Base-by-base conservation (phyloP, 2,888 invertebrate species). In the Drosophila buzzatii region DNA sequence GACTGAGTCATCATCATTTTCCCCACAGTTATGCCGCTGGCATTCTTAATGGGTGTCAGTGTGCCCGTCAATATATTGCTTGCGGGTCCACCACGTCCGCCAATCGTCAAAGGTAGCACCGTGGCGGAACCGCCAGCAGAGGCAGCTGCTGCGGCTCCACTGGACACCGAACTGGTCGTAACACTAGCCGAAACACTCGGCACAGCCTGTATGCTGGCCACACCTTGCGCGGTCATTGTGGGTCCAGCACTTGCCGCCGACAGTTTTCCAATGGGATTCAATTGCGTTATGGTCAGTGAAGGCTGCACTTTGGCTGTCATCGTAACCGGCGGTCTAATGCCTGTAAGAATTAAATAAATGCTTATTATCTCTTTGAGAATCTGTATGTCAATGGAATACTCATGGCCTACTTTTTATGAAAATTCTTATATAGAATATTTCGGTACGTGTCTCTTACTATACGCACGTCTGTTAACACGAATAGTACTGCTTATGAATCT, bases 281-380 rank as follows among this genome's bases (percentile, higher is more conserved):
- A 67, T 53, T 93, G 93, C 0, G 93, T 93, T 3, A 93, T 93
- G 1, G 93, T 93, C 41, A 93, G 73, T 18, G 93, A 93, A 0
- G 93, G 92, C 75, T 93, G 93, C 7, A 91, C 92, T 78, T 93
- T 93, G 8, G 92, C 81, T n/a, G 91, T 88, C 83, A 93, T 92
- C n/a, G 93, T 91, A 3, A 92, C 90, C 3, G 92, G 91, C 3
- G 92, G 92, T 45, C 93, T 91, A 45, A 92, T 86, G 16, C 91
- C 92, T 92, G 64, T 23, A 75, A 23, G 31, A 8, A 27, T 23
- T 16, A 70, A 14, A 0, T n/a, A 5, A 33, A 31, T 16, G 10
- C 1, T 20, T 39, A 20, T 8, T 37, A 18, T 9, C n/a, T 12
- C 10, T 3, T n/a, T 12, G 0, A 20, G 10, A 27, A 9, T 10